These are phyloP conservation scores for Glaucomys volans DNA, from an alignment of 2,113 vertebrate genomes.

Conservation along the genomic window DNA sequence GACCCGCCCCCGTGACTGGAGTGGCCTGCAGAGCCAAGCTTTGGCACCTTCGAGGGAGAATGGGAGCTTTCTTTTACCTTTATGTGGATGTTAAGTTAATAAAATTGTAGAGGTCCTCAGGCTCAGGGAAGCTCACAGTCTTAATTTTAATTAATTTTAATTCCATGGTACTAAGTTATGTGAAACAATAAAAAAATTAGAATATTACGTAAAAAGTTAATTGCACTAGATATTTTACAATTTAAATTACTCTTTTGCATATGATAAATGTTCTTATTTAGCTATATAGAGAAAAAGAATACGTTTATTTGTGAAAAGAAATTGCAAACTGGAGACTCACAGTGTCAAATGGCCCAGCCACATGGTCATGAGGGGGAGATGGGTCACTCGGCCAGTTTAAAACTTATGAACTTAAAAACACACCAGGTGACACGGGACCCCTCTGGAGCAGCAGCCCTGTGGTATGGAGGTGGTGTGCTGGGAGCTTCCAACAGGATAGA, in stretches of 20 bases:
- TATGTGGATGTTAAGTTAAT: neutral
- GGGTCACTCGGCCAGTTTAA: neutral
- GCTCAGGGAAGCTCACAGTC: neutral
- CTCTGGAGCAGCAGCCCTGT: fast-evolving
- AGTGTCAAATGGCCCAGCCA: no score
- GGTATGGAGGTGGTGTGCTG: fast-evolving
- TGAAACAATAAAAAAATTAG: neutral
- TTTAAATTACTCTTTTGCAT: neutral
- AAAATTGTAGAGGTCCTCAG: neutral
- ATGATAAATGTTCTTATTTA: neutral
- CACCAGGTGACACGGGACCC: neutral
- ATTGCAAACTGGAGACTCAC: neutral
- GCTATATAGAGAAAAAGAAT: neutral
- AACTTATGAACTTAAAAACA: neutral
- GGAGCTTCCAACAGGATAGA: fast-evolving
- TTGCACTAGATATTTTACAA: neutral
- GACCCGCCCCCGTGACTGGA: fast-evolving
- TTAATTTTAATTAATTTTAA: constrained; percentile 34
- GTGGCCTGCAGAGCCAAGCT: no score
- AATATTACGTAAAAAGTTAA: neutral
- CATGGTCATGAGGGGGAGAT: no score
- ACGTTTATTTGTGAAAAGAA: neutral
- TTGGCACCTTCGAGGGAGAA: neutral
- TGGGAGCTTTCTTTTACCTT: neutral
- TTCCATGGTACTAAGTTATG: neutral